A percentile compares a stretch with the other conserved stretches of the same genome.
Conservation (phyloP, 2,888 invertebrate genomes). For the Marronus borbonicus region DNA sequence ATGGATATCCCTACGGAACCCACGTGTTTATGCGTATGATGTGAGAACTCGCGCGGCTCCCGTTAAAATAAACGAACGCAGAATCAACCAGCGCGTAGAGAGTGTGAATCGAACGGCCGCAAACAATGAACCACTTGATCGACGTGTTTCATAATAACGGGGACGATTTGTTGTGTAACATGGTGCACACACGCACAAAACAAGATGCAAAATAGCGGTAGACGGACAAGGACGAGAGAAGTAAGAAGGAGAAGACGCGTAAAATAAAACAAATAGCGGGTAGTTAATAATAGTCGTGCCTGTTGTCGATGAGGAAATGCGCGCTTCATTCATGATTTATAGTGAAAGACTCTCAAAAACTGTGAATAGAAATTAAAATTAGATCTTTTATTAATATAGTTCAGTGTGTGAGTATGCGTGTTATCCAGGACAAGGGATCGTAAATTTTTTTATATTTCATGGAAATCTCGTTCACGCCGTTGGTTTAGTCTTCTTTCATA, state of each 20-base stretch:
- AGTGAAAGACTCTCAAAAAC: conserved; percentile 45
- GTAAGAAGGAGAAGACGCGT: conserved; percentile 16
- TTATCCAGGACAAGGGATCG: conserved; percentile 46
- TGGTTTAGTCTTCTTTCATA: conserved; percentile 27
- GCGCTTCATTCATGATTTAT: conserved; percentile 46
- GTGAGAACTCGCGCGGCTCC: conserved; percentile 31
- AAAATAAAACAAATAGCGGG: conserved; percentile 45
- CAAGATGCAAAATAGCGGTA: not conserved
- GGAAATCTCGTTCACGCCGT: conserved; percentile 1
- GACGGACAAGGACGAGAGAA: too few relatives aligned
- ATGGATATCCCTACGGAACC: conserved; percentile 67
- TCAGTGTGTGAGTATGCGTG: conserved; percentile 31
- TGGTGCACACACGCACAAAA: conserved; percentile 21
- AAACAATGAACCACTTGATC: conserved; percentile 63
- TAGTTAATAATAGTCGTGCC: conserved; percentile 40
- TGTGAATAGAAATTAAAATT: conserved; percentile 47
- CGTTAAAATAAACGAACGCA: conserved; percentile 39
- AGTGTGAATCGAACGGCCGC: conserved; percentile 49
- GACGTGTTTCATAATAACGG: conserved; percentile 57
- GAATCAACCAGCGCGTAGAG: conserved; percentile 19
- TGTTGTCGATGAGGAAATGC: conserved; percentile 46
- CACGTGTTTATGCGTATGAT: conserved; percentile 50
- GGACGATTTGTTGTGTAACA: conserved; percentile 48
- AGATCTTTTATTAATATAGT: conserved; percentile 47
- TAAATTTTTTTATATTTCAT: conserved; percentile 37